Evolutionary conservation across 1,140 invertebrate genomes (phyloP).

Genomic region (Drosophila setifemur): DNA sequence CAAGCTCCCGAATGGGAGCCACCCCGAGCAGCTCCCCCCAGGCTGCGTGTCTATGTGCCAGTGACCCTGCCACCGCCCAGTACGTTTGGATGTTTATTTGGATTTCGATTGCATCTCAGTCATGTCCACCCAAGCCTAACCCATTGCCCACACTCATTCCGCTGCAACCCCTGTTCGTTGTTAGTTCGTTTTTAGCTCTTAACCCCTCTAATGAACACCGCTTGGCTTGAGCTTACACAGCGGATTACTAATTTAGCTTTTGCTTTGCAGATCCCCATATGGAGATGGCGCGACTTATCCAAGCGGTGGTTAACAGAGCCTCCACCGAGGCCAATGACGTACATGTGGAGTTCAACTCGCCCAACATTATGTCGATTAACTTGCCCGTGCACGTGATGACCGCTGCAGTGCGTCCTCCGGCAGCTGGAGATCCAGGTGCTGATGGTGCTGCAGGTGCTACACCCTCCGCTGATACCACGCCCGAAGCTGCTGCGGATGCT

Average conservation of each 20-base stretch:
- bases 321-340: conserved; percentile 55
- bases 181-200: neutral
- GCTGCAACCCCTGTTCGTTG: neutral
- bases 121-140: conserved; percentile 14
- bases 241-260: neutral
- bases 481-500: neutral
- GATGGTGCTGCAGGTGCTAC: neutral
- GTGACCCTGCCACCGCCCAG: conserved; percentile 58
- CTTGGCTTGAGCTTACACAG: neutral
- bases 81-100: conserved; percentile 41
- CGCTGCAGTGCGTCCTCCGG: conserved; percentile 59
- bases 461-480: neutral
- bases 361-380: conserved; percentile 73
- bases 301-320: conserved; percentile 83
- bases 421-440: conserved; percentile 24
- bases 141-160: neutral
- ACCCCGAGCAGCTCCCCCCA: conserved; percentile 43
- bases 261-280: conserved; percentile 65
- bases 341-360: conserved; percentile 72
- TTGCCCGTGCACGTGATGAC: conserved; percentile 81
- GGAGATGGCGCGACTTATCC: conserved; percentile 84
- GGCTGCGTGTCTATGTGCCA: conserved; percentile 66
- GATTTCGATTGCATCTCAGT: neutral
- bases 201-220: neutral
- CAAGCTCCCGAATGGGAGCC: conserved; percentile 20